These are phyloP conservation scores for Arion vulgaris DNA, from an alignment of 1,140 invertebrate genomes.

Conservation along the genomic window DNA sequence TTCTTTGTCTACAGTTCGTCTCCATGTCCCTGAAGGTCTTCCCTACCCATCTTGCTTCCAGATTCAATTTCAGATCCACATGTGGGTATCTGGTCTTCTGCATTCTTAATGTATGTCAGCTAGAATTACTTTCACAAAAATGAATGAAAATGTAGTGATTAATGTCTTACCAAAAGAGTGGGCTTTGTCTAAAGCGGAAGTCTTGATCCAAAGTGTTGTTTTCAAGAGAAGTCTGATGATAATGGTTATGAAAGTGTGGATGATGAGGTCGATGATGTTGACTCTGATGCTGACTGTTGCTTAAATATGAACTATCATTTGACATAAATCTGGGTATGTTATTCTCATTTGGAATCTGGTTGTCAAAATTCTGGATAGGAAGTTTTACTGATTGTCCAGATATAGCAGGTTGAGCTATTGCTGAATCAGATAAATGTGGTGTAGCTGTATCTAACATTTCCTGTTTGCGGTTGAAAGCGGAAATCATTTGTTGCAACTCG, in stretches of 20 bases:
- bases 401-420: neutral
- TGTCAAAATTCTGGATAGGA: neutral
- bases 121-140: no score
- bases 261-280: neutral
- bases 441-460: neutral
- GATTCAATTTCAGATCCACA: no score
- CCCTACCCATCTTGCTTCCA: no score
- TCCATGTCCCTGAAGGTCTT: no score
- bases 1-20: no score
- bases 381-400: neutral
- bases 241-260: conserved; percentile 23
- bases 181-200: neutral
- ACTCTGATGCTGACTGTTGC: neutral
- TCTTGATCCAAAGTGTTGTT: neutral
- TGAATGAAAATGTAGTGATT: no score
- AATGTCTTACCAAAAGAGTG: neutral
- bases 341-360: neutral
- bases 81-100: no score
- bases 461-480: neutral
- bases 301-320: neutral
- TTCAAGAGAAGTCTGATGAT: neutral
- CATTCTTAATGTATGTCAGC: no score
- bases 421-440: neutral
- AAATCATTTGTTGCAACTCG: neutral
- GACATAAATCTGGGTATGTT: neutral